Conservation (phyloP, 1,140 invertebrate species). For the Halictus rubicundus region DNA sequence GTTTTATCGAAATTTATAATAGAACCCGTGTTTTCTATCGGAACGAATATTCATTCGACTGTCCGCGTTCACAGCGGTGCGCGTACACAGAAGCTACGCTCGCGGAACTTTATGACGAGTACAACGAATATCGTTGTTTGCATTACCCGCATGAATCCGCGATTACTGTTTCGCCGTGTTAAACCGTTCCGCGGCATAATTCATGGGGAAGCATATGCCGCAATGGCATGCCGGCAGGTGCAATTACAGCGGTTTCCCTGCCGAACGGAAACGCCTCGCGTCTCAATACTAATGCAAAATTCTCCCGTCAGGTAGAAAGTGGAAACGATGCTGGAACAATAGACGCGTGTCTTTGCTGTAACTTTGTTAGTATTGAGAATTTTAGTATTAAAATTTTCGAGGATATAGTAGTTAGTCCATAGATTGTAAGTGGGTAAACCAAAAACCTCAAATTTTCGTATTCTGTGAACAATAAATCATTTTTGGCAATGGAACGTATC, state of each 20-base stretch:
- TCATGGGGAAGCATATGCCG: constrained; percentile 7
- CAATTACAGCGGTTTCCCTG: constrained; percentile 37
- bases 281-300: no score
- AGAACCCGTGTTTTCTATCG: neutral
- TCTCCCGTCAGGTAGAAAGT: no score
- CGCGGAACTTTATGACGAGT: constrained; percentile 9
- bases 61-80: neutral
- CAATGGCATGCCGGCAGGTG: constrained; percentile 13
- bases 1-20: no score
- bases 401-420: no score
- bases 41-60: neutral
- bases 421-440: no score
- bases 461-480: no score
- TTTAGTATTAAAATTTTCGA: no score
- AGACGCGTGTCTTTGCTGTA: no score
- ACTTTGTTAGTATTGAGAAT: no score
- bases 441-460: no score
- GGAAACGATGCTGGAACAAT: no score
- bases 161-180: constrained; percentile 29
- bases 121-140: constrained; percentile 8
- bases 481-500: no score
- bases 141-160: neutral
- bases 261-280: neutral
- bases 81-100: neutral
- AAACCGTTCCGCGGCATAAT: constrained; percentile 24